Percentiles rank a stretch among this genome's conserved stretches.
These are phyloP conservation scores for Sylvia atricapilla DNA, from an alignment of 2,113 vertebrate genomes.

Conservation along the genomic window DNA sequence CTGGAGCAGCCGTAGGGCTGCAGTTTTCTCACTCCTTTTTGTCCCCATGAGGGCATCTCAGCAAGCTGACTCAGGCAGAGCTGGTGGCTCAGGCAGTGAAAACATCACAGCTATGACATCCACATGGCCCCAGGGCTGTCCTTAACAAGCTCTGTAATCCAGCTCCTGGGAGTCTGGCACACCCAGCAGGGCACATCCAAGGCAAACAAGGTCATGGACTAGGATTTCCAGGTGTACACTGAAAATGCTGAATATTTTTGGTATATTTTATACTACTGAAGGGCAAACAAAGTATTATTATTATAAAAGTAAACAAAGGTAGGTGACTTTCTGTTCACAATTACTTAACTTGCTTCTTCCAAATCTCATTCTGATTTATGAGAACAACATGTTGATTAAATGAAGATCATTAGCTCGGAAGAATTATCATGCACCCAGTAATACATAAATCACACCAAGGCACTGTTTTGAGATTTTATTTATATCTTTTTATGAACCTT, in stretches of 20 bases:
- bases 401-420: not conserved
- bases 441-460: not conserved
- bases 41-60: not conserved
- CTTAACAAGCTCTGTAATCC: not conserved
- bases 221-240: not conserved
- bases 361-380: not conserved
- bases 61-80: not conserved
- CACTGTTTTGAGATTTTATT: not conserved
- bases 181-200: not conserved
- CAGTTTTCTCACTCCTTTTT: not conserved
- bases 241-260: not conserved
- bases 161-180: not conserved
- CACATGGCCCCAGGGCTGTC: not conserved
- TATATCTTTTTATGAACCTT: not conserved
- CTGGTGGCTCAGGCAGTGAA: not conserved
- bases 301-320: not conserved
- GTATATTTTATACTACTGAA: not conserved
- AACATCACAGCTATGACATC: rapidly evolving
- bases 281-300: not conserved
- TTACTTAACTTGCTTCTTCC: not conserved
- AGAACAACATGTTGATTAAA: not conserved
- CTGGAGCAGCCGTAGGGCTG: not conserved
- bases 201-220: rapidly evolving
- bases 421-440: not conserved
- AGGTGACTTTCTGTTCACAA: not conserved